phyloP scores from a whole-genome alignment of 2,113 vertebrate species.

The Echinops telfairi region DNA sequence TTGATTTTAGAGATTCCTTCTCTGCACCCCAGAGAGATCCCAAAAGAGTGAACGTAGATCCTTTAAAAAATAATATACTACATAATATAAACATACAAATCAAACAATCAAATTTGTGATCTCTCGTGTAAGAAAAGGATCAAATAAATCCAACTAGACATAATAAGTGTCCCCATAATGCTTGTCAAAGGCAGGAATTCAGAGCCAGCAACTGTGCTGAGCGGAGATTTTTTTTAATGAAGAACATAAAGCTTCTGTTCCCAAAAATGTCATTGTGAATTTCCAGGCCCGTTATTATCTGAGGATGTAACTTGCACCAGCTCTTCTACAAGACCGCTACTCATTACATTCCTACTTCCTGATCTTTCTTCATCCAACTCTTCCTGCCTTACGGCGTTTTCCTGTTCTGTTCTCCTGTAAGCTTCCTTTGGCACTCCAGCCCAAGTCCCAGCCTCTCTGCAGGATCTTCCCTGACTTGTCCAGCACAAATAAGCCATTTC shows the following conservation, averaged over 20 bases:
- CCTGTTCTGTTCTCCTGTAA: background rate
- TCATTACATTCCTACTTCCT: background rate
- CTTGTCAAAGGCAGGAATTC: background rate
- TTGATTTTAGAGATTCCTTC: constrained; percentile 12
- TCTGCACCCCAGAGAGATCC: background rate
- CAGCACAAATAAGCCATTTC: background rate
- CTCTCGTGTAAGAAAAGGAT: constrained; percentile 6
- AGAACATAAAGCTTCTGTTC: background rate
- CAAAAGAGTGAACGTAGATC: background rate
- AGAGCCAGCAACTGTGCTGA: background rate
- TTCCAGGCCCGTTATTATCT: background rate
- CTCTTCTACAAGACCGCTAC: background rate
- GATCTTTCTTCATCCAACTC: background rate
- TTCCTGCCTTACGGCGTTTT: background rate
- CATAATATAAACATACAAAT: background rate
- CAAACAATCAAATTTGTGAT: background rate
- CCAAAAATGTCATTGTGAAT: background rate
- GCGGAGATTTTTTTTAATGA: background rate
- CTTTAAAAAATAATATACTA: constrained; percentile 30
- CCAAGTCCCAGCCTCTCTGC: background rate
- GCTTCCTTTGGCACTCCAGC: background rate
- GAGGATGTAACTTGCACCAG: background rate
- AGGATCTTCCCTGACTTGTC: background rate
- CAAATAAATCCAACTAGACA: constrained; percentile 14
- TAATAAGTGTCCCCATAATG: background rate